Base-by-base conservation (phyloP, 2,113 vertebrate species). In the Paedocypris sp. region DNA sequence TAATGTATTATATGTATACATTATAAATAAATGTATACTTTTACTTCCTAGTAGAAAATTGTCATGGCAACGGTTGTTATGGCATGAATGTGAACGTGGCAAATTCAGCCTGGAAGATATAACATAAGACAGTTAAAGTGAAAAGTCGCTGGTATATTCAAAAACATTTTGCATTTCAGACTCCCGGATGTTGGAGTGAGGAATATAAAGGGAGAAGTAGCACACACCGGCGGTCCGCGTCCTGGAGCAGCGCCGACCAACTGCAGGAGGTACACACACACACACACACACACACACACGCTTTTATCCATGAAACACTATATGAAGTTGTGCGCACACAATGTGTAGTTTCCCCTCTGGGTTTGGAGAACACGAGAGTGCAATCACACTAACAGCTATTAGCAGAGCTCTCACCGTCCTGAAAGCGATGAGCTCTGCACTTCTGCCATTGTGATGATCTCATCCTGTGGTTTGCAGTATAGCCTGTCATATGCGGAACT, bases 181-280 rank as follows among this genome's bases (percentile, higher is more conserved):
- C 90, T 63, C 90, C 89, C 76, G 89, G 83, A 84, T 94, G 88
- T 73, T 93, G 92, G 91, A 82, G 82, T 79, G 89, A 95, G 68
- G 80, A 91, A 64, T 76, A 79, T 20, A 64, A 74, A 66, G 82
- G 86, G 66, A 88, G 85, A 79, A 86, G 82, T 66, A 78, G 64
- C 62, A 80, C 81, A 3, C 90, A 93, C 80, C 90, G 92, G 72
- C 87, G 87, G 50, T 95, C 91, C 7, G 91, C 88, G 1, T 93
- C 91, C 1, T 92, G 90, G 90, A 87, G 91, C 74, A 92, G 89
- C 73, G 79, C 90, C 48, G 89, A 91, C 77, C 90, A 91, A 68
- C 84, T 93, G 20, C 91, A 91, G 84, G 90, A 95, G 87, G 92
- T 89, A 88, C 26, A 13, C 7, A 10, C 4, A 12, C 39, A 38